Percentiles rank a stretch among this genome's conserved stretches.
Evolutionary conservation across 1,140 invertebrate genomes (phyloP).

Genomic region (Trichonephila inaurata): DNA sequence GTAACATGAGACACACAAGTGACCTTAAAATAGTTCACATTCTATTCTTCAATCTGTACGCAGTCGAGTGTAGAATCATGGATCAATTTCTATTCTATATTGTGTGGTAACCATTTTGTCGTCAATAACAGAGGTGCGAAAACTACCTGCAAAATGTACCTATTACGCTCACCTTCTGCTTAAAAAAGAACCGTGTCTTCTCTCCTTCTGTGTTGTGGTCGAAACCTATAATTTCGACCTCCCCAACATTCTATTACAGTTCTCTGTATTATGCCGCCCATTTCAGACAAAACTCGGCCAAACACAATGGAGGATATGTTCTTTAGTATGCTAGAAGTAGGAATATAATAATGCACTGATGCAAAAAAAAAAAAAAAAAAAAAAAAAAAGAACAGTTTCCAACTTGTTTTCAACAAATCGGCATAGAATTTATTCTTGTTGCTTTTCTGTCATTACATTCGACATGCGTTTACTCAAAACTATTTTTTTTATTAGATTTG

Average conservation of each 20-base stretch:
- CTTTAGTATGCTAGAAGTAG: neutral
- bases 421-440: neutral
- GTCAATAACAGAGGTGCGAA: conserved; percentile 40
- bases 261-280: conserved; percentile 54
- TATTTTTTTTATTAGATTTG: neutral
- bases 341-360: conserved; percentile 52
- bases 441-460: neutral
- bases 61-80: neutral
- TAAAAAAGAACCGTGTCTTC: conserved; percentile 62
- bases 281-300: neutral
- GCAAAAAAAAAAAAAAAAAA: neutral
- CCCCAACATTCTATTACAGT: conserved; percentile 46
- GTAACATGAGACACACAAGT: neutral
- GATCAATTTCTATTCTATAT: neutral
- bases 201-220: conserved; percentile 56
- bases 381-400: neutral
- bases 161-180: conserved; percentile 7
- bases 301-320: conserved; percentile 54
- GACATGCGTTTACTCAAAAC: neutral
- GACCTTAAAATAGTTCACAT: neutral
- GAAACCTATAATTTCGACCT: conserved; percentile 67
- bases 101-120: conserved; percentile 34
- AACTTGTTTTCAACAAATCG: conserved; percentile 60
- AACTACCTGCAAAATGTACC: conserved; percentile 38
- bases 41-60: neutral